phyloP scores from a whole-genome alignment of 2,888 invertebrate genomes.

The Cheilosia variabilis region DNA sequence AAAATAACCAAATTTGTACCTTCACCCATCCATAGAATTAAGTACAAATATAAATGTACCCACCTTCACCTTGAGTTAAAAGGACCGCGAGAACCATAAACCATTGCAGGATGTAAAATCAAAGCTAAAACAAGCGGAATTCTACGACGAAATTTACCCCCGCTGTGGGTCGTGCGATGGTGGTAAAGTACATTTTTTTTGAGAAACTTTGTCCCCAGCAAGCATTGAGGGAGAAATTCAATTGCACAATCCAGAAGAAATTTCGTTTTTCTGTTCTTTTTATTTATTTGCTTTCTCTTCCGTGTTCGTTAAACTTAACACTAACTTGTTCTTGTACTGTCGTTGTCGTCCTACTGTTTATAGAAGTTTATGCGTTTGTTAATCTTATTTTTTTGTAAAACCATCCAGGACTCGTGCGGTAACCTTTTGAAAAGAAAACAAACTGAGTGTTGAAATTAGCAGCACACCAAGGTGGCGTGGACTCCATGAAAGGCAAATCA shows the following conservation, averaged over 20 bases:
- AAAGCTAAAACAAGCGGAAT: constrained; percentile 62
- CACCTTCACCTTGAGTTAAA: background rate
- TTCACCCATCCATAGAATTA: background rate
- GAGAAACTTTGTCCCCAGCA: constrained; percentile 39
- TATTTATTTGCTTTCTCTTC: constrained; percentile 49
- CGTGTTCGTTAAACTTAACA: constrained; percentile 53
- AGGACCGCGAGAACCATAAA: background rate
- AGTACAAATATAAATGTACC: no score
- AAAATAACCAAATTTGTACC: background rate
- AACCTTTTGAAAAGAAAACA: constrained; percentile 44
- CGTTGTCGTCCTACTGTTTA: constrained; percentile 49
- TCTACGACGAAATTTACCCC: constrained; percentile 35
- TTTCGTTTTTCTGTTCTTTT: constrained; percentile 7
- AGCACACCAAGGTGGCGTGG: constrained; percentile 34
- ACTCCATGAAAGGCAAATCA: constrained; percentile 71
- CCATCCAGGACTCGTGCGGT: constrained; percentile 34
- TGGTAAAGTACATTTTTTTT: constrained; percentile 15
- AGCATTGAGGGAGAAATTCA: constrained; percentile 61
- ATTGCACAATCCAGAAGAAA: constrained; percentile 56
- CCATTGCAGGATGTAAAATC: constrained; percentile 32
- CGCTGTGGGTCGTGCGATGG: constrained; percentile 31
- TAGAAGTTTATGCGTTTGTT: constrained; percentile 33
- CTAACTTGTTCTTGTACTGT: constrained; percentile 56
- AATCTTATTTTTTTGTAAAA: constrained; percentile 3
- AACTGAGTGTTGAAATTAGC: constrained; percentile 71